Conservation (phyloP, 2,888 invertebrate genomes). For the Chelonus formosanus region DNA sequence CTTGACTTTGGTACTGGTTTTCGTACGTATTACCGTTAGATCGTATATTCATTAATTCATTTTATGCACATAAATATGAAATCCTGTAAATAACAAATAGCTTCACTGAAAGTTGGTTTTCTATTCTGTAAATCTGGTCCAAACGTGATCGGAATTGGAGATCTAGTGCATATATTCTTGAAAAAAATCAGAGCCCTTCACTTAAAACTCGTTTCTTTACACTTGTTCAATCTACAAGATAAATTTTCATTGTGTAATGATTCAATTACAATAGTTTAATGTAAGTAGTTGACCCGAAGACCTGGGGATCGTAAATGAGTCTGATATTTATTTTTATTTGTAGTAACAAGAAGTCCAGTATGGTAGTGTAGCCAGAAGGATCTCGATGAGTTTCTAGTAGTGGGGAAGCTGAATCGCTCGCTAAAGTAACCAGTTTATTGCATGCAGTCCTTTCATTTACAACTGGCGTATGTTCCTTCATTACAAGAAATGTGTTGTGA, state of each 20-base stretch:
- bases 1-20: slow-evolving; percentile 22
- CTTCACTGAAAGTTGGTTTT: not conserved
- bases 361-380: slow-evolving; percentile 15
- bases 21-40: slow-evolving; percentile 27
- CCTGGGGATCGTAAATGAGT: too few relatives aligned
- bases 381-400: slow-evolving; percentile 26
- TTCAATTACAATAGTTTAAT: too few relatives aligned
- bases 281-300: too few relatives aligned
- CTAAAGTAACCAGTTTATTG: slow-evolving; percentile 43
- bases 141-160: slow-evolving; percentile 6
- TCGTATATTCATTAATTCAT: slow-evolving; percentile 11
- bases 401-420: slow-evolving; percentile 39
- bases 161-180: not conserved
- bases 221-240: too few relatives aligned
- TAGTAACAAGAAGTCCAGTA: slow-evolving; percentile 6
- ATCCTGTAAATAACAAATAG: not conserved
- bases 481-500: slow-evolving; percentile 2
- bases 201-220: not conserved
- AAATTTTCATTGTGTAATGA: too few relatives aligned
- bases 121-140: not conserved
- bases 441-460: slow-evolving; percentile 36
- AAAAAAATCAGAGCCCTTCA: not conserved
- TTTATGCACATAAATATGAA: slow-evolving; percentile 1
- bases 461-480: slow-evolving; percentile 6
- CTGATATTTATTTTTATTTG: slow-evolving; percentile 2